Evolutionary conservation across 1,140 invertebrate species (phyloP).

Genomic region (Macrosteles quadrilineatus): DNA sequence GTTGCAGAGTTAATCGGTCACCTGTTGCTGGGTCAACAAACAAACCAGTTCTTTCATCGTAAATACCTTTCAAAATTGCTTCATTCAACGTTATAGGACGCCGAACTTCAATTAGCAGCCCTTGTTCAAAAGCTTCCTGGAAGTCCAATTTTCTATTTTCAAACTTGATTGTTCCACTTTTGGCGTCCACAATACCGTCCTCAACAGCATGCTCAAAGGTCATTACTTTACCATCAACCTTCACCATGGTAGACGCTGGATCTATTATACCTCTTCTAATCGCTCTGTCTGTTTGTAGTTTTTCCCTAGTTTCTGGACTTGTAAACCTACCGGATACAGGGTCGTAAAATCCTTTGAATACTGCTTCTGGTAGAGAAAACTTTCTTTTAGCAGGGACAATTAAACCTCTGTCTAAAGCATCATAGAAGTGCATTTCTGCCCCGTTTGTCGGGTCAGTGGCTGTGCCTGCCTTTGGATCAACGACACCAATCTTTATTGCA

Average conservation of each 20-base stretch:
- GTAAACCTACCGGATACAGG: conserved; percentile 70
- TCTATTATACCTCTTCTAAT: conserved; percentile 79
- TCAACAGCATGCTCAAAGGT: conserved; percentile 82
- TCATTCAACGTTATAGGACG: conserved; percentile 81
- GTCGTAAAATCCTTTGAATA: conserved; percentile 83
- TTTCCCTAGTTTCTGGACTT: conserved; percentile 69
- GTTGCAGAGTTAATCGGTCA: conserved; percentile 68
- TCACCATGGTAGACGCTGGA: conserved; percentile 75
- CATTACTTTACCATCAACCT: conserved; percentile 68
- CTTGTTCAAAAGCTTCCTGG: conserved; percentile 81
- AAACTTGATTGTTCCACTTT: conserved; percentile 64
- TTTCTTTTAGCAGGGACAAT: conserved; percentile 78
- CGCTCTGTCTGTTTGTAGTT: conserved; percentile 72
- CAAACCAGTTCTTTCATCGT: conserved; percentile 68
- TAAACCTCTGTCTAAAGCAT: conserved; percentile 79
- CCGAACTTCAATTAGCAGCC: conserved; percentile 77
- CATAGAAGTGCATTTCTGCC: conserved; percentile 70
- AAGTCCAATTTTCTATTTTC: conserved; percentile 70
- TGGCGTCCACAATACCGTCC: conserved; percentile 74
- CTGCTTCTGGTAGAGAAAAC: conserved; percentile 80
- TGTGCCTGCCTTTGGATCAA: conserved; percentile 77
- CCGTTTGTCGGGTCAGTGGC: conserved; percentile 75
- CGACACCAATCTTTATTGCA: conserved; percentile 77
- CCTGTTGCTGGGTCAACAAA: conserved; percentile 81
- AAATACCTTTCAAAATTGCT: conserved; percentile 79